These are phyloP conservation scores for Oedothorax gibbosus DNA, from an alignment of 1,140 invertebrate genomes.

Conservation along the genomic window DNA sequence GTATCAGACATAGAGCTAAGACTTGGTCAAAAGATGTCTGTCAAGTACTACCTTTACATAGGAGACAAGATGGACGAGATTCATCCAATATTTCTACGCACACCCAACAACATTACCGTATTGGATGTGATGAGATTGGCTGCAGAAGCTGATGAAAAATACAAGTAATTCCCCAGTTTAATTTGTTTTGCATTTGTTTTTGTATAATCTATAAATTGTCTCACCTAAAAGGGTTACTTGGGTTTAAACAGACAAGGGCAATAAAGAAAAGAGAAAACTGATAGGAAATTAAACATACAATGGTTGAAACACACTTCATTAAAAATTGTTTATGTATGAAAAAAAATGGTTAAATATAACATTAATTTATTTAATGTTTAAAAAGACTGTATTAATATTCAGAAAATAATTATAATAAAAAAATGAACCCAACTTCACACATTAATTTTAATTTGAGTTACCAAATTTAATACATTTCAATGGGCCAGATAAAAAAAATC, in stretches of 20 bases:
- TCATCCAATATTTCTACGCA: conserved; percentile 10
- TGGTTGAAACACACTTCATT: neutral
- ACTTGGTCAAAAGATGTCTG: neutral
- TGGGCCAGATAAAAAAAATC: too few relatives aligned
- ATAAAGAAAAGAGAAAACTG: neutral
- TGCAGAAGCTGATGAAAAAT: conserved; percentile 9
- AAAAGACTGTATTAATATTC: too few relatives aligned
- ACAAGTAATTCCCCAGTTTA: neutral
- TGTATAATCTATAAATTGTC: neutral
- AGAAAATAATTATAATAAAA: too few relatives aligned
- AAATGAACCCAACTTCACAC: too few relatives aligned
- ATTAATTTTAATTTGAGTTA: too few relatives aligned
- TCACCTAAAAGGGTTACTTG: neutral
- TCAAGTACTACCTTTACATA: conserved; percentile 17
- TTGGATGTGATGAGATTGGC: conserved; percentile 25
- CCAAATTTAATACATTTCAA: too few relatives aligned
- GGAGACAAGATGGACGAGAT: conserved; percentile 23
- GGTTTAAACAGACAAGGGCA: neutral
- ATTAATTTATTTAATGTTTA: too few relatives aligned
- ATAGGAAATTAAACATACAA: neutral
- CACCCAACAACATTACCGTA: neutral
- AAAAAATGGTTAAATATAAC: neutral
- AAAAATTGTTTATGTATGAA: neutral
- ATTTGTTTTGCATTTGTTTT: neutral
- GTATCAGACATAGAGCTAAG: conserved; percentile 8